Conservation (phyloP, 2,888 invertebrate genomes). For the Andrena haemorrhoa region DNA sequence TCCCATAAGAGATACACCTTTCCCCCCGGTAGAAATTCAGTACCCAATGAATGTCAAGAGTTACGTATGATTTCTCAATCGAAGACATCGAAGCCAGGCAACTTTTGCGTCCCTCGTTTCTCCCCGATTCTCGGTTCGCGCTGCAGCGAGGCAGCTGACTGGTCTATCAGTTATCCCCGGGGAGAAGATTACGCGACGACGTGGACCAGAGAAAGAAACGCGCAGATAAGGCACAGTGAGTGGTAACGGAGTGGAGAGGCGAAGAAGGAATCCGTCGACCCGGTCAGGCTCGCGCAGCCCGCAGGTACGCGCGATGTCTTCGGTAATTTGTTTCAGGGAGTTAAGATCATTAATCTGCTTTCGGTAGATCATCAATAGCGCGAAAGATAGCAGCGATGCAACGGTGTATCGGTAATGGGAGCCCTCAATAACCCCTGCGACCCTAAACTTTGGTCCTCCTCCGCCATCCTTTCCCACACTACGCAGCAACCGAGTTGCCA, state of each 20-base stretch:
- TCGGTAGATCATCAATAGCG: constrained; percentile 84
- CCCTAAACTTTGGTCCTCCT: constrained; percentile 70
- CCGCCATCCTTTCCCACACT: constrained; percentile 78
- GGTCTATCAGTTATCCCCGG: neutral
- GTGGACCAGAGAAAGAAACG: constrained; percentile 1
- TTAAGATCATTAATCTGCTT: constrained; percentile 83
- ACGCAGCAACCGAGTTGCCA: constrained; percentile 64
- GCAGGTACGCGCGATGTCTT: constrained; percentile 66
- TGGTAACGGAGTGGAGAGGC: constrained; percentile 33
- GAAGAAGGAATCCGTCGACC: constrained; percentile 64
- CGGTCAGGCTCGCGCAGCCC: constrained; percentile 50
- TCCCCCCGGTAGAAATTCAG: too few species aligned
- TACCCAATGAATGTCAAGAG: too few species aligned
- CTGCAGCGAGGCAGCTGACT: too few species aligned
- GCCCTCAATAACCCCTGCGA: constrained; percentile 83
- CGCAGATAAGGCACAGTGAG: neutral
- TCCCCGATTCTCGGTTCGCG: too few species aligned
- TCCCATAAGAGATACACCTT: too few species aligned
- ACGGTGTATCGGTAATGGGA: constrained; percentile 84
- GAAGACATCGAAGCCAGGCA: too few species aligned
- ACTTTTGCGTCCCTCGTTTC: too few species aligned
- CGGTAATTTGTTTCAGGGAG: constrained; percentile 81
- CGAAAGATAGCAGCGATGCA: constrained; percentile 80
- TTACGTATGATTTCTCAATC: too few species aligned
- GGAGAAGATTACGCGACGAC: neutral